phyloP scores from a whole-genome alignment of 2,113 vertebrate genomes.

The Heterochromis multidens region DNA sequence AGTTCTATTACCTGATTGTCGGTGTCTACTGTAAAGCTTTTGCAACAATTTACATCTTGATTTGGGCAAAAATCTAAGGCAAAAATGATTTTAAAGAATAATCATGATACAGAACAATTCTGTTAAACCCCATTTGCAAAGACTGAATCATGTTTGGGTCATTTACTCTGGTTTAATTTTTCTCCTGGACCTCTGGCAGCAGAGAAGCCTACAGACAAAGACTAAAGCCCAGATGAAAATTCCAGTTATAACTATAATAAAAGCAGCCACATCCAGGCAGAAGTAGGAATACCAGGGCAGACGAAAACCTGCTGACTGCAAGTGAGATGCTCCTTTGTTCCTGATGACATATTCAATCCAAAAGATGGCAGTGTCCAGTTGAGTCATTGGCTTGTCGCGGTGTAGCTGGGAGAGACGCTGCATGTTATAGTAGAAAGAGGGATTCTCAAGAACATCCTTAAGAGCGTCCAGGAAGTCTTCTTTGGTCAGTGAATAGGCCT shows the following conservation, averaged over 20 bases:
- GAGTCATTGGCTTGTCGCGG: conserved; percentile 54
- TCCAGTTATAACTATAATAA: conserved; percentile 14
- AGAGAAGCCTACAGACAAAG: conserved; percentile 34
- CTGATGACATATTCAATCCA: conserved; percentile 79
- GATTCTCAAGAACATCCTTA: conserved; percentile 63
- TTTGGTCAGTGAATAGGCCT: conserved; percentile 41
- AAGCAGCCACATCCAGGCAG: conserved; percentile 58
- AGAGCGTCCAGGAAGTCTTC: conserved; percentile 64
- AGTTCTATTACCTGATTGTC: neutral
- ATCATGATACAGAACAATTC: neutral
- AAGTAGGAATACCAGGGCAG: conserved; percentile 77
- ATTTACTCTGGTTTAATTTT: conserved; percentile 69
- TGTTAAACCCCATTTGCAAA: neutral
- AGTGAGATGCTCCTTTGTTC: conserved; percentile 70
- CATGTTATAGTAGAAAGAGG: conserved; percentile 65
- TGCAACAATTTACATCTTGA: neutral
- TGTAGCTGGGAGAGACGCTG: conserved; percentile 69
- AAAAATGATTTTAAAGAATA: neutral
- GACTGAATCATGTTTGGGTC: neutral
- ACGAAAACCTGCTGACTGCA: conserved; percentile 41
- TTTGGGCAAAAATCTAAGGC: neutral
- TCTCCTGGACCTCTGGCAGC: conserved; percentile 25
- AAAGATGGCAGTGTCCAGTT: conserved; percentile 71
- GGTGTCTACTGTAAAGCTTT: neutral
- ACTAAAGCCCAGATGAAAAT: conserved; percentile 15